Percentiles rank a stretch among this genome's conserved stretches.
Conservation (phyloP, 2,888 invertebrate species). For the Erebia palarica region DNA sequence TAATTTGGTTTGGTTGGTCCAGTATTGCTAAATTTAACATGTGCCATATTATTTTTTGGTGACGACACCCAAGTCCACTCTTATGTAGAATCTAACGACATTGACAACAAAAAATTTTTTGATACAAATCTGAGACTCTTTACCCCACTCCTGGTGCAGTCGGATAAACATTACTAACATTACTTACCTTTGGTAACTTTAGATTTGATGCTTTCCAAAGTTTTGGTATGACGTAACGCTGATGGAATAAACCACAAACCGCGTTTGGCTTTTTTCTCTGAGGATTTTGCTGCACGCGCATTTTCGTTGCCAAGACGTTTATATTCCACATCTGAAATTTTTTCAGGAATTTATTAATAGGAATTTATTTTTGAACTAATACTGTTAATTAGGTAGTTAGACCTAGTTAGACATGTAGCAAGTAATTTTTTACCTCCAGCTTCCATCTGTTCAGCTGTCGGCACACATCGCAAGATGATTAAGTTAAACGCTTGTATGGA, state of each 20-base stretch:
- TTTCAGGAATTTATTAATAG: background rate
- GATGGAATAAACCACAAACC: conserved; percentile 80
- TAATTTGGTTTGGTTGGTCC: too few species aligned
- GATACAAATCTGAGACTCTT: too few species aligned
- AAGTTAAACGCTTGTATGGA: conserved; percentile 75
- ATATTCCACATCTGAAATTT: conserved; percentile 73
- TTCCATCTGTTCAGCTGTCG: conserved; percentile 79
- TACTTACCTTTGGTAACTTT: conserved; percentile 71
- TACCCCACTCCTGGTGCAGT: too few species aligned
- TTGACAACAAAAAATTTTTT: too few species aligned
- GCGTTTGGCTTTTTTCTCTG: conserved; percentile 63
- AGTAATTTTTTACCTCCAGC: conserved; percentile 62
- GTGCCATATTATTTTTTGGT: too few species aligned
- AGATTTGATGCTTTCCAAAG: conserved; percentile 76
- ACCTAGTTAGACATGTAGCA: background rate
- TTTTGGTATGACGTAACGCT: conserved; percentile 76
- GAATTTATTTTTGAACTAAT: background rate
- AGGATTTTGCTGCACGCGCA: conserved; percentile 55
- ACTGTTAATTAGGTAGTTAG: background rate
- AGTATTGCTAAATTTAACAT: too few species aligned
- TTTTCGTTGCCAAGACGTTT: conserved; percentile 71
- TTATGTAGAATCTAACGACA: too few species aligned
- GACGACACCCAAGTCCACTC: too few species aligned
- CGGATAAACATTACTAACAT: too few species aligned
- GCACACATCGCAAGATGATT: conserved; percentile 80